A percentile compares a stretch with the other conserved stretches of the same genome.
These are phyloP conservation scores for Anas bernieri DNA, from an alignment of 2,797 vertebrate species.

Conservation along the genomic window DNA sequence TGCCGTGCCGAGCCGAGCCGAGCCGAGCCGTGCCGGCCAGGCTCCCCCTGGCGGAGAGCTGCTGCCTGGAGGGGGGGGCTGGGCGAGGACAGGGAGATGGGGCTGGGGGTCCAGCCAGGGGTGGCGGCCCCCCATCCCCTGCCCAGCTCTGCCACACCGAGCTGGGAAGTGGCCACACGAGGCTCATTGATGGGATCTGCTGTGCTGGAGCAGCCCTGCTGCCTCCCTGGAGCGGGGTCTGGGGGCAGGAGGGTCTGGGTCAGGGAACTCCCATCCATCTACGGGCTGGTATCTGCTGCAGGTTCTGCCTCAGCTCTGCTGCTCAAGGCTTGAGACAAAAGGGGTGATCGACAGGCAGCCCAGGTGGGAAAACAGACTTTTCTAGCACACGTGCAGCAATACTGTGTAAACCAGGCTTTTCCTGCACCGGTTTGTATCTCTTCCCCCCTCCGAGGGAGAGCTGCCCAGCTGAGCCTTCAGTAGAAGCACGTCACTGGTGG, in stretches of 20 bases:
- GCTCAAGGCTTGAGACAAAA: not conserved
- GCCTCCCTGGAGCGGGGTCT: not conserved
- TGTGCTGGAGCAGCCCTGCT: not conserved
- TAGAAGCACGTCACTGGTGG: not conserved
- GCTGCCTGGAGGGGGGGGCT: fast-evolving
- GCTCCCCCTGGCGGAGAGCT: not conserved
- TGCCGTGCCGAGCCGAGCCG: not conserved
- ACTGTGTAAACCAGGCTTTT: not conserved
- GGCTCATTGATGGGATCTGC: too few species aligned
- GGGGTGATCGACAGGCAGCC: not conserved
- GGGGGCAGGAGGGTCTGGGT: not conserved
- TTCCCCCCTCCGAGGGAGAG: not conserved
- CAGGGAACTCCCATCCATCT: not conserved
- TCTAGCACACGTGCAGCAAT: not conserved
- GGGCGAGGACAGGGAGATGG: not conserved
- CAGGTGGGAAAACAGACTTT: not conserved
- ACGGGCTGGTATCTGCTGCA: not conserved
- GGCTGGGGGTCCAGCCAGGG: not conserved
- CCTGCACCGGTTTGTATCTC: not conserved
- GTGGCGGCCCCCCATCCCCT: not conserved
- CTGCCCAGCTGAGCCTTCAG: not conserved
- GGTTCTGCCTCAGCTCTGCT: not conserved
- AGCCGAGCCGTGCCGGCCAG: not conserved
- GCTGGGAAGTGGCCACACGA: not conserved
- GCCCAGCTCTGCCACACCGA: not conserved